phyloP scores from a whole-genome alignment of 2,797 vertebrate species.

The Sylvia borin region DNA sequence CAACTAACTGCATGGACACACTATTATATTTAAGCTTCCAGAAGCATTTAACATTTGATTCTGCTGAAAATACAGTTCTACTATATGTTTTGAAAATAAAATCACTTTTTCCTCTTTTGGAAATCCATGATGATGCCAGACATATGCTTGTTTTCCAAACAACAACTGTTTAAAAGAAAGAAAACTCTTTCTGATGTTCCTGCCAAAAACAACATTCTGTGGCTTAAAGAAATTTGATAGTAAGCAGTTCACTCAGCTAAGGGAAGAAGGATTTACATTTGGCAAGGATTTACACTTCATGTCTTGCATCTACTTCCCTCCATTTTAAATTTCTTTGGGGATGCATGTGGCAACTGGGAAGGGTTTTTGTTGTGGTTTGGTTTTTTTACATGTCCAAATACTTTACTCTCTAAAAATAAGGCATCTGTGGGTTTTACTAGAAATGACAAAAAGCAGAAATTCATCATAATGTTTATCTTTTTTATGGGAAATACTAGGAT shows the following conservation, averaged over 20 bases:
- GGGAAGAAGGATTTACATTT: neutral
- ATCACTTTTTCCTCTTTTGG: slow-evolving; percentile 42
- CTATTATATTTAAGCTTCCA: slow-evolving; percentile 34
- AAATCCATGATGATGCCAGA: slow-evolving; percentile 64
- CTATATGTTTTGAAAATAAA: slow-evolving; percentile 63
- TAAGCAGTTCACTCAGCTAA: slow-evolving; percentile 16
- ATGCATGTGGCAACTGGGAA: neutral
- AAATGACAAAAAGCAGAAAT: neutral
- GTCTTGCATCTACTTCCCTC: neutral
- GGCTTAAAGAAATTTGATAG: slow-evolving; percentile 57
- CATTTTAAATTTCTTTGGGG: neutral
- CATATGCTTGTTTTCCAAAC: slow-evolving; percentile 78
- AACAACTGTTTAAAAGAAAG: slow-evolving; percentile 71
- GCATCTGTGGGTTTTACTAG: neutral
- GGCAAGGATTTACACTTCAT: neutral
- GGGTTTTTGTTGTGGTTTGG: neutral
- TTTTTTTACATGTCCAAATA: neutral
- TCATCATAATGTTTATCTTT: neutral
- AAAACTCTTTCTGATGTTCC: slow-evolving; percentile 66
- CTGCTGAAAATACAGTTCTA: slow-evolving; percentile 36
- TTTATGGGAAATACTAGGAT: neutral
- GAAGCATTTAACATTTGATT: slow-evolving; percentile 50
- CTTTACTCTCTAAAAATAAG: neutral
- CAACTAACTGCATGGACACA: neutral
- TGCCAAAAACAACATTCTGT: slow-evolving; percentile 72